phyloP scores from a whole-genome alignment of 2,888 invertebrate species.

The Athripsodes cinereus region DNA sequence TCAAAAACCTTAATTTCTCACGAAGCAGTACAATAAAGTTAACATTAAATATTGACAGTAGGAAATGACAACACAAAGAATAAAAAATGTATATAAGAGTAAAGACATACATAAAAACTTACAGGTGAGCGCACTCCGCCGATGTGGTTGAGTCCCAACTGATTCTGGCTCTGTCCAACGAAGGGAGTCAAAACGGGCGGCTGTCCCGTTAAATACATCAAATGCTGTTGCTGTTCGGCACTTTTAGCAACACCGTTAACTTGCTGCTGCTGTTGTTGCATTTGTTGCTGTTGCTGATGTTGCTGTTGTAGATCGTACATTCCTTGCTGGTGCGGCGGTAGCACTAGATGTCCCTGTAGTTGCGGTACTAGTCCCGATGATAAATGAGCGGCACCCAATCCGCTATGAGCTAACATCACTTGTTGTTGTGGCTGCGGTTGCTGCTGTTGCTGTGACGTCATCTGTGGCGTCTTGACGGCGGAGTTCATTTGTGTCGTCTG shows the following conservation, averaged over 20 bases:
- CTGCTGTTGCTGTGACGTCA: constrained; percentile 42
- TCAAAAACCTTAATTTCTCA: no score
- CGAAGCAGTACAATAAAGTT: no score
- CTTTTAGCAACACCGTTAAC: constrained; percentile 49
- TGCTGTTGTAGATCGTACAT: constrained; percentile 48
- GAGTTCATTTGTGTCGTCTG: constrained; percentile 42
- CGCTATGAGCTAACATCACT: constrained; percentile 33
- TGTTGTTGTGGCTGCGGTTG: constrained; percentile 35
- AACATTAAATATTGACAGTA: no score
- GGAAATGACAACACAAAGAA: no score
- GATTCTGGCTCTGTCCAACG: constrained; percentile 58
- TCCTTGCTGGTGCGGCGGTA: constrained; percentile 47
- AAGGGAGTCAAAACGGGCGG: constrained; percentile 53
- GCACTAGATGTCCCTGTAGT: constrained; percentile 30
- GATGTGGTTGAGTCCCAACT: constrained; percentile 48
- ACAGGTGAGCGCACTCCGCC: constrained; percentile 48
- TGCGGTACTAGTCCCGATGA: constrained; percentile 22
- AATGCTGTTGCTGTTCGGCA: constrained; percentile 44
- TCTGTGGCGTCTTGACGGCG: constrained; percentile 38
- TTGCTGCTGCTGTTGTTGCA: constrained; percentile 48
- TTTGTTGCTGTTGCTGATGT: constrained; percentile 47
- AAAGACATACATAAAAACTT: constrained; percentile 28
- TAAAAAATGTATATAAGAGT: no score
- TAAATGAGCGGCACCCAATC: constrained; percentile 36
- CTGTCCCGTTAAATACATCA: constrained; percentile 46